phyloP scores from a whole-genome alignment of 2,797 vertebrate species.

The Lepus oiostolus region DNA sequence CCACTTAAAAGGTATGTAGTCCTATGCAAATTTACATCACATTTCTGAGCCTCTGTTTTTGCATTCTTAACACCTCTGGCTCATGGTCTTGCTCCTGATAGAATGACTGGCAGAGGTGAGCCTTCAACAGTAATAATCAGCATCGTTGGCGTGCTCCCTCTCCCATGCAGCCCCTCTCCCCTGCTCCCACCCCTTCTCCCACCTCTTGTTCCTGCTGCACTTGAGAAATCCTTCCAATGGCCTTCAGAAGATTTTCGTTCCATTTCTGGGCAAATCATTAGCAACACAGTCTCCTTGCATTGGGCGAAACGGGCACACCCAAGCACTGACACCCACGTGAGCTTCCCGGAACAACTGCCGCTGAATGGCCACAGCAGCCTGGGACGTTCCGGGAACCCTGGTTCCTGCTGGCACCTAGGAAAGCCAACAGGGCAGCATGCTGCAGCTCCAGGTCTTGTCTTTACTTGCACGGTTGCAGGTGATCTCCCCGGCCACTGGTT shows the following conservation, averaged over 20 bases:
- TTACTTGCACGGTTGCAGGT: conserved; percentile 83
- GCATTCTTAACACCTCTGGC: neutral
- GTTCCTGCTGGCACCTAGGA: conserved; percentile 60
- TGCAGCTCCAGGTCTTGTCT: conserved; percentile 77
- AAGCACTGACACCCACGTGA: conserved; percentile 82
- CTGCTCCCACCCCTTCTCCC: too few relatives aligned
- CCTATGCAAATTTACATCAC: neutral
- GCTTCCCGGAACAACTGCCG: conserved; percentile 85
- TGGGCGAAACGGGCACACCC: conserved; percentile 50
- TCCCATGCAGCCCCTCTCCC: neutral
- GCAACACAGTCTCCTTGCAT: conserved; percentile 74
- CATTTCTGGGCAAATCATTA: conserved; percentile 70
- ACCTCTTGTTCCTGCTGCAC: neutral
- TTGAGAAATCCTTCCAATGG: conserved; percentile 68
- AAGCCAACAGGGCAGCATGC: conserved; percentile 10
- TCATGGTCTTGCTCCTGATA: neutral
- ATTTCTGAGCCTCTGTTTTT: neutral
- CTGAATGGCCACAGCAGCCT: conserved; percentile 73
- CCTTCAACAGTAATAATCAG: neutral
- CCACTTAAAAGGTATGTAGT: neutral
- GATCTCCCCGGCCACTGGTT: conserved; percentile 69
- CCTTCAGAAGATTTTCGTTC: conserved; percentile 67
- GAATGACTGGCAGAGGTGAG: neutral
- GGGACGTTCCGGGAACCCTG: conserved; percentile 76
- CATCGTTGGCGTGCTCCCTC: conserved; percentile 61